These are phyloP conservation scores for Cyprinodon diabolis DNA, from an alignment of 2,797 vertebrate genomes.

Conservation along the genomic window DNA sequence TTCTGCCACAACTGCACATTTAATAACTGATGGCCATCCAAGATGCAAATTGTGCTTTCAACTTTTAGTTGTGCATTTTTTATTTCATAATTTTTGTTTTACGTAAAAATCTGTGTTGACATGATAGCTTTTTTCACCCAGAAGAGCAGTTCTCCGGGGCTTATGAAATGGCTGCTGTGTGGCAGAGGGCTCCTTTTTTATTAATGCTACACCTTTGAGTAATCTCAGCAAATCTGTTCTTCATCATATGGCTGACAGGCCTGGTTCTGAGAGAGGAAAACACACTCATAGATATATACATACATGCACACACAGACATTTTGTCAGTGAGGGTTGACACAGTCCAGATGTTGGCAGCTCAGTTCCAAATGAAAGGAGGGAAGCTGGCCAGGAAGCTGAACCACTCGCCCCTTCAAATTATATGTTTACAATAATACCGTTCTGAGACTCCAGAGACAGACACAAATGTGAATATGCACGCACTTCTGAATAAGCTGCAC, in stretches of 20 bases:
- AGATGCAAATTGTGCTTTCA: conserved; percentile 18
- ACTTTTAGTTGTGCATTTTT: conserved; percentile 11
- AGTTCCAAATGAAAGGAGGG: conserved; percentile 83
- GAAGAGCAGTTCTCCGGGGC: conserved; percentile 50
- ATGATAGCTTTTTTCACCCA: conserved; percentile 24
- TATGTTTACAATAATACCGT: conserved; percentile 86
- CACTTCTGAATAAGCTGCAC: conserved; percentile 19
- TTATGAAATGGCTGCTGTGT: conserved; percentile 67
- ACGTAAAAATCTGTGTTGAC: conserved; percentile 12
- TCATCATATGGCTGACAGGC: conserved; percentile 77
- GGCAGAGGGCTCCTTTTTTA: conserved; percentile 72
- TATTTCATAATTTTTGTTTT: conserved; percentile 1
- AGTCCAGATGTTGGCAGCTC: conserved; percentile 86
- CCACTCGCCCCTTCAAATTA: conserved; percentile 83
- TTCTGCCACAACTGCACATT: conserved; percentile 6
- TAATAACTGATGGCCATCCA: conserved; percentile 7
- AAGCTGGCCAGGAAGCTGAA: conserved; percentile 84
- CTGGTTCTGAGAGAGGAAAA: conserved; percentile 63
- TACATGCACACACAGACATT: conserved; percentile 36
- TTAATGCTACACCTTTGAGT: conserved; percentile 83
- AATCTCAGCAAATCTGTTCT: conserved; percentile 82
- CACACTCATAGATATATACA: conserved; percentile 41
- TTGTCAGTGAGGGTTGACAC: conserved; percentile 81
- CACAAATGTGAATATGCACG: conserved; percentile 38
- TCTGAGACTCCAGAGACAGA: conserved; percentile 73